Evolutionary conservation across 2,113 vertebrate species (phyloP).

Genomic region (Columbina picui): DNA sequence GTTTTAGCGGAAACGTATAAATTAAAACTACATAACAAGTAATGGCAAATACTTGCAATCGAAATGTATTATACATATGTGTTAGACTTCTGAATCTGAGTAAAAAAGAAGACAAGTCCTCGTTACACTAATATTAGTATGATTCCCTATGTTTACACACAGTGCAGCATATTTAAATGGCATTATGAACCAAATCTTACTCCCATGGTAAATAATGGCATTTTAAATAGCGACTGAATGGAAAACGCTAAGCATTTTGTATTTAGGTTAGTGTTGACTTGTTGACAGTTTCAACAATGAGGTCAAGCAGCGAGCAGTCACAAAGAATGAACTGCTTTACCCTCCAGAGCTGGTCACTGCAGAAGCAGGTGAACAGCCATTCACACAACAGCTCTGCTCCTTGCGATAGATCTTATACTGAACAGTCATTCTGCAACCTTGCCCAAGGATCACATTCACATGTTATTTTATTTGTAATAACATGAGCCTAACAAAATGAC

Average conservation of each 20-base stretch:
- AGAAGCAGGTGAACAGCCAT: background rate
- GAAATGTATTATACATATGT: background rate
- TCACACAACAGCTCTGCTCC: background rate
- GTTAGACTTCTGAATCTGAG: background rate
- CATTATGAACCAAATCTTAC: background rate
- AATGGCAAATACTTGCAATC: background rate
- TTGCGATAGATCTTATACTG: background rate
- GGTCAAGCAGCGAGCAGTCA: constrained; percentile 1
- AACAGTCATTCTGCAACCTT: background rate
- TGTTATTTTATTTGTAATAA: background rate
- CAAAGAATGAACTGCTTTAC: background rate
- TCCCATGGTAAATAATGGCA: background rate
- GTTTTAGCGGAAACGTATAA: background rate
- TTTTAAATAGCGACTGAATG: background rate
- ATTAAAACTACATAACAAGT: background rate
- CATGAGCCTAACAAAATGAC: background rate
- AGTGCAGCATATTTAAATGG: background rate
- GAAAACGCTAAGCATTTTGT: background rate
- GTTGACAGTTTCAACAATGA: constrained; percentile 11
- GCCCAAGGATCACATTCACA: background rate
- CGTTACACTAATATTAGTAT: background rate
- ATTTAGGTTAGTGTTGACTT: background rate
- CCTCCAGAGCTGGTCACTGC: background rate
- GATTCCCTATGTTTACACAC: background rate
- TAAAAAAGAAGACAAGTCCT: background rate